These are phyloP conservation scores for Sarcophilus harrisii DNA, from an alignment of 2,797 vertebrate genomes.

Conservation along the genomic window DNA sequence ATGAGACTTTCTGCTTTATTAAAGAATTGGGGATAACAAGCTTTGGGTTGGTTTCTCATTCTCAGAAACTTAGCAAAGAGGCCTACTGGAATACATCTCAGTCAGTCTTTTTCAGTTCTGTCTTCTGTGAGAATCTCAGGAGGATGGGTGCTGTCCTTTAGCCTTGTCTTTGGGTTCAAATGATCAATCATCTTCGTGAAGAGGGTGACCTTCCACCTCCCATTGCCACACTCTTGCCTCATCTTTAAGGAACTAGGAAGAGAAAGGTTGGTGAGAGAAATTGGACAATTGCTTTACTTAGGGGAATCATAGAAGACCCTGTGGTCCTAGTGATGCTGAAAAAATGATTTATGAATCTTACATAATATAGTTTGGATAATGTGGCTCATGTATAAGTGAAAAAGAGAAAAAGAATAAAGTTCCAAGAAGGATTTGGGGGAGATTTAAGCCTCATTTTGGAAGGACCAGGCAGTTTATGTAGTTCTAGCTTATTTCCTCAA, in stretches of 20 bases:
- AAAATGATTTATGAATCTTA: background rate
- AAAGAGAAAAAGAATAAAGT: background rate
- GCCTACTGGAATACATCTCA: background rate
- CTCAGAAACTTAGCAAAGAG: background rate
- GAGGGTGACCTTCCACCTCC: background rate
- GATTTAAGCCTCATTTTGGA: background rate
- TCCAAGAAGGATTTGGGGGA: background rate
- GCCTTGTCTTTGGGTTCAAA: background rate
- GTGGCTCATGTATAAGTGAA: background rate
- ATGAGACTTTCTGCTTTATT: background rate
- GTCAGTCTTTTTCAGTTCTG: background rate
- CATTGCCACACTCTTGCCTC: background rate
- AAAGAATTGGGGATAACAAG: background rate
- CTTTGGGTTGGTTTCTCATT: background rate
- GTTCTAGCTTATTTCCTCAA: background rate
- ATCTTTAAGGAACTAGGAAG: background rate
- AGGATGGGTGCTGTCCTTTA: background rate
- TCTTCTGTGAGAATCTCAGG: background rate
- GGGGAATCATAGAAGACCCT: background rate
- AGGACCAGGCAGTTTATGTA: background rate
- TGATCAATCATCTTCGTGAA: background rate
- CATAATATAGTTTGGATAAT: background rate
- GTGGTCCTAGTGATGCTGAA: background rate
- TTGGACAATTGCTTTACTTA: background rate
- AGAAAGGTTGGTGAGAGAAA: background rate